phyloP scores from a whole-genome alignment of 37 sponge, comb jelly and placozoan genomes.

The Cladorhizidae sp. region DNA sequence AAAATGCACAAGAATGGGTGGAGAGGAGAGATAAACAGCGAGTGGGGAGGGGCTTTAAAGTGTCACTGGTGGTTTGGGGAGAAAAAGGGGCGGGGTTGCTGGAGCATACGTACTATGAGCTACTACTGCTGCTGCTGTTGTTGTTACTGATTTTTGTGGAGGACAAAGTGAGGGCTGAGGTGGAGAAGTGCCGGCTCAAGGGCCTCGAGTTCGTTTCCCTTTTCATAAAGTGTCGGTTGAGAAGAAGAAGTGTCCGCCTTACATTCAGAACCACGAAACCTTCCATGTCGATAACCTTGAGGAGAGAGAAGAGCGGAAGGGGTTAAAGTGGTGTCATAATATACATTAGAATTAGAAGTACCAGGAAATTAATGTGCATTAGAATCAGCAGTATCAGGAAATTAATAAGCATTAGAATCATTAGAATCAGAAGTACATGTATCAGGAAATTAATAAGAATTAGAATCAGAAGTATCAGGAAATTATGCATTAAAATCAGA shows the following conservation, averaged over 20 bases:
- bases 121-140: neutral
- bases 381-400: too few species aligned
- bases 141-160: neutral
- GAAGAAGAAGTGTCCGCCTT: constrained; percentile 61
- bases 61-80: neutral
- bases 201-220: constrained; percentile 55
- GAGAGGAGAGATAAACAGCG: constrained; percentile 1
- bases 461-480: too few species aligned
- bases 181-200: constrained; percentile 63
- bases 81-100: neutral
- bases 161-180: constrained; percentile 20
- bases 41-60: neutral
- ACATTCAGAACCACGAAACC: constrained; percentile 79
- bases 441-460: too few species aligned
- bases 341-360: too few species aligned
- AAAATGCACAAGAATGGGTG: neutral
- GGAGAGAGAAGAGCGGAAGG: constrained; percentile 1
- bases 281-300: constrained; percentile 84
- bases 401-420: too few species aligned
- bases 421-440: too few species aligned
- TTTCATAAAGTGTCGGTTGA: constrained; percentile 71
- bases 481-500: too few species aligned
- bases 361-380: too few species aligned
- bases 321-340: too few species aligned
- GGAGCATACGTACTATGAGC: neutral